Evolutionary conservation across 2,113 vertebrate genomes (phyloP), one percentile per base, ranked within the genome.

Genomic region (Sus scrofa): DNA sequence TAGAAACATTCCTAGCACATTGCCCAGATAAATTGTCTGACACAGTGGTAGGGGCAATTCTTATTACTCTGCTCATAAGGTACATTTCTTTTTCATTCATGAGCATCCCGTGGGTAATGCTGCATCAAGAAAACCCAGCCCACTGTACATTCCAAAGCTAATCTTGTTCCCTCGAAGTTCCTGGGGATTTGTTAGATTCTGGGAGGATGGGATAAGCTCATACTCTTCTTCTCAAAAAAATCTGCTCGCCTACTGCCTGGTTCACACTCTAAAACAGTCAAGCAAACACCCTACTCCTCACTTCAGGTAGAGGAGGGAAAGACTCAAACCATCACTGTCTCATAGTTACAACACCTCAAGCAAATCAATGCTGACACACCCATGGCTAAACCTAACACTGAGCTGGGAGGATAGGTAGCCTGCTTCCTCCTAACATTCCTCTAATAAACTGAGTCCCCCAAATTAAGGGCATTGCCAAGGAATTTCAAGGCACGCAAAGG

Each of bases 401-500:
- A 82, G 39, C 68, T 73, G n/a, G 32, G 39, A 89, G 74, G 39
- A 52, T 44, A 86, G 62, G 65, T 77, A 24, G 50, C 54, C 50
- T 58, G 63, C 78, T 82, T 82, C 86, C 92, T 96, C 62, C 94
- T 56, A 60, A 34, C 92, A 83, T 94, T 96, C 87, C 84, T 96
- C 68, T 67, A 56, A 54, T 27, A 88, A 96, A 82, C 73, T 95
- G 82, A 96, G 94, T 85, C 89, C 85, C 71, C 62, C 0, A 56
- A 63, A 78, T 95, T 54, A 86, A 94, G 71, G 15, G n/a, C 50
- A 19, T 56, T 67, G 89, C 81, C 97, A 97, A 96, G 71, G 71
- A 91, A 96, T 96, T 82, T 96, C 77, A 91, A 96, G 94, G 71
- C 67, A 78, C 62, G 56, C 58, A 27, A 82, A 94, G 86, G 83